These are phyloP conservation scores for Cepaea nemoralis DNA, from an alignment of 1,140 invertebrate genomes.

Conservation along the genomic window DNA sequence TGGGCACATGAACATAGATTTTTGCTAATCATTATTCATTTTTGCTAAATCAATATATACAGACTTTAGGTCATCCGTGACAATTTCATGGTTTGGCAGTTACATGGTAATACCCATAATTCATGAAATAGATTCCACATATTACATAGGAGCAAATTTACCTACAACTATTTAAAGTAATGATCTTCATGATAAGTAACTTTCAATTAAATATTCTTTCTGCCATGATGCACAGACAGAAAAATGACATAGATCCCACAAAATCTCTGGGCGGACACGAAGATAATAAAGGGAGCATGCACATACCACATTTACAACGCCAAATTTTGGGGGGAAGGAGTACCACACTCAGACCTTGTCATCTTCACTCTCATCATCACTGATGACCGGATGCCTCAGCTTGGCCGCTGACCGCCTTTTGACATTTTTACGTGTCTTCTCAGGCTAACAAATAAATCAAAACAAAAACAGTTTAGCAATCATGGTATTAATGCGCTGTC, in stretches of 20 bases:
- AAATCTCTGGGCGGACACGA: neutral
- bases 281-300: conserved; percentile 22
- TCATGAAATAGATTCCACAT: too few relatives aligned
- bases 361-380: conserved; percentile 35
- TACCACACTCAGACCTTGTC: conserved; percentile 36
- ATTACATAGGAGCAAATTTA: too few relatives aligned
- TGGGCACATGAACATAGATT: too few relatives aligned
- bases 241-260: neutral
- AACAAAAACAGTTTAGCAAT: neutral
- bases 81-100: too few relatives aligned
- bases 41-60: too few relatives aligned
- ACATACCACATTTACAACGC: conserved; percentile 42
- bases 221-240: too few relatives aligned
- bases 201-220: too few relatives aligned
- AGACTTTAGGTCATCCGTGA: too few relatives aligned
- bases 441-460: conserved; percentile 8
- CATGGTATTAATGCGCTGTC: neutral
- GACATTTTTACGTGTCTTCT: conserved; percentile 46
- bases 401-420: conserved; percentile 33
- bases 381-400: conserved; percentile 33
- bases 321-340: conserved; percentile 19
- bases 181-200: too few relatives aligned
- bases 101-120: too few relatives aligned
- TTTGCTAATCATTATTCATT: too few relatives aligned
- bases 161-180: too few relatives aligned